Evolutionary conservation across 2,888 invertebrate species (phyloP).

Genomic region (Opisthograptis luteolata): DNA sequence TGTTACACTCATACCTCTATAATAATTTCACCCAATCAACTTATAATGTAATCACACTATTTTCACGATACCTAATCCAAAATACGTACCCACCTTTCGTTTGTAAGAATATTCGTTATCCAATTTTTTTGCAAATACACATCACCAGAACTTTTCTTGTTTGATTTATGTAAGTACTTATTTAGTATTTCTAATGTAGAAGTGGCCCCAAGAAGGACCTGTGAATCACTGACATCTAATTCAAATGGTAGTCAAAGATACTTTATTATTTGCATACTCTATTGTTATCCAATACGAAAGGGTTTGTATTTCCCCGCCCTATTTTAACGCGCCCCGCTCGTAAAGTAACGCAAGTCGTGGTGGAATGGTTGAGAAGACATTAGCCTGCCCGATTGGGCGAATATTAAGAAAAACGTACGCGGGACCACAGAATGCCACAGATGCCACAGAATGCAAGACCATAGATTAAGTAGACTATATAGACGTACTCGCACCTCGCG

Average conservation of each 20-base stretch:
- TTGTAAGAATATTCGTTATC: conserved; percentile 30
- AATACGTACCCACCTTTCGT: conserved; percentile 40
- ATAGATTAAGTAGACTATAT: too few relatives aligned
- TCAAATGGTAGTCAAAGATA: conserved; percentile 41
- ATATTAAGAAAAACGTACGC: too few relatives aligned
- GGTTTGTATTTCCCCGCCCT: conserved; percentile 62
- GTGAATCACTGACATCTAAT: conserved; percentile 61
- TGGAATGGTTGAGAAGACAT: too few relatives aligned
- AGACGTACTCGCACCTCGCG: too few relatives aligned
- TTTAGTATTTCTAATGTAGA: conserved; percentile 27
- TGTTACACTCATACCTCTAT: neutral
- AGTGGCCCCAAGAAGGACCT: conserved; percentile 57
- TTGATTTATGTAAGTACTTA: conserved; percentile 31
- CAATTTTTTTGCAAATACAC: conserved; percentile 28
- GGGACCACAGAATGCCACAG: too few relatives aligned
- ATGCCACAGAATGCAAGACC: too few relatives aligned
- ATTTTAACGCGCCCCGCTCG: conserved; percentile 33
- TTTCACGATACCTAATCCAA: neutral
- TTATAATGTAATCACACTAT: conserved; percentile 3
- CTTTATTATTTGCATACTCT: conserved; percentile 58
- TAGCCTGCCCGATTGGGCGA: too few relatives aligned
- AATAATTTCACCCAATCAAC: neutral
- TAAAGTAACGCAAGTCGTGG: too few relatives aligned
- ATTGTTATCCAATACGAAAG: conserved; percentile 59
- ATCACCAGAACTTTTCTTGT: conserved; percentile 19